Conservation (phyloP, 2,113 vertebrate species). For the Plectropomus leopardus region DNA sequence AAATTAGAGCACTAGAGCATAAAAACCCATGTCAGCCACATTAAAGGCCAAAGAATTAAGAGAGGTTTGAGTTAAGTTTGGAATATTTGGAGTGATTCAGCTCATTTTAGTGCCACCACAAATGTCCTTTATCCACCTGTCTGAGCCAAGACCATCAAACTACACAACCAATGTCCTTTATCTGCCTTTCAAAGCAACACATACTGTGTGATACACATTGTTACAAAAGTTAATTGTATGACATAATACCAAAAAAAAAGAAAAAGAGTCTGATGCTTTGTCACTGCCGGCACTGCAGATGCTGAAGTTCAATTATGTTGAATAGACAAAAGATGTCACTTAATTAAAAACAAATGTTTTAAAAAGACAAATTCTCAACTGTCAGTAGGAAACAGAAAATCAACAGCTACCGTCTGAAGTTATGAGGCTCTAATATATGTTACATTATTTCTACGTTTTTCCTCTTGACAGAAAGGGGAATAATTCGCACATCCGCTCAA, state of each 20-base stretch:
- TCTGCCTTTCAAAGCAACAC: too few species aligned
- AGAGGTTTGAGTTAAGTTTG: slow-evolving; percentile 6
- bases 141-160: neutral
- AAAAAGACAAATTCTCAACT: neutral
- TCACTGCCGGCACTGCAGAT: too few species aligned
- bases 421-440: neutral
- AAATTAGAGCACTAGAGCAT: slow-evolving; percentile 20
- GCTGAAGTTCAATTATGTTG: neutral
- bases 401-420: neutral
- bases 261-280: neutral
- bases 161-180: neutral
- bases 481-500: slow-evolving; percentile 1
- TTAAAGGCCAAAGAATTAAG: slow-evolving; percentile 24
- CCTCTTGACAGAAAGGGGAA: neutral
- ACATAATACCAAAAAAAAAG: too few species aligned
- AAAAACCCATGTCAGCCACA: neutral
- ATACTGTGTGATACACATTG: neutral
- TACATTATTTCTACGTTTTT: neutral
- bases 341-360: too few species aligned
- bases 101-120: neutral
- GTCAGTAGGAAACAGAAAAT: too few species aligned
- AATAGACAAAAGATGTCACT: neutral
- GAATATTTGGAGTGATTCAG: slow-evolving; percentile 29
- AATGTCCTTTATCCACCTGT: neutral
- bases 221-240: neutral